These are phyloP conservation scores for Oscheius sp. DNA, from an alignment of 2,888 invertebrate genomes.

Conservation along the genomic window DNA sequence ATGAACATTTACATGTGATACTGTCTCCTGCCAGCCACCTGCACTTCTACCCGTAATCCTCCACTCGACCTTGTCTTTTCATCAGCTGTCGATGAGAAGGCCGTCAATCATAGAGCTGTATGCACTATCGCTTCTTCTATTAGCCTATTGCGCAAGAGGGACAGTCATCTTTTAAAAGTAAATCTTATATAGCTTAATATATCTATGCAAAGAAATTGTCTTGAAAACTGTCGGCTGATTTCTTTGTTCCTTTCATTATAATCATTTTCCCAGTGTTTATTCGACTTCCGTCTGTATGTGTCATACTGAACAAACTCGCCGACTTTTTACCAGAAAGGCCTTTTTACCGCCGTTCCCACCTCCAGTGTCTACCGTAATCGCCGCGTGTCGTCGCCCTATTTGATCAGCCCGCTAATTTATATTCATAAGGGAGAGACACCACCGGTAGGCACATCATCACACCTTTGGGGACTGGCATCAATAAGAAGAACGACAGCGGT, in stretches of 20 bases:
- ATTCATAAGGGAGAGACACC: slow-evolving; percentile 26
- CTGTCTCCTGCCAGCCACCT: slow-evolving; percentile 20
- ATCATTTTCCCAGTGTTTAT: too few species aligned
- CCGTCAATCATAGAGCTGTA: slow-evolving; percentile 23
- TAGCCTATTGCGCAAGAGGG: slow-evolving; percentile 16
- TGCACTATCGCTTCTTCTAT: slow-evolving; percentile 5
- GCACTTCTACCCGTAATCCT: neutral
- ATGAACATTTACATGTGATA: too few species aligned
- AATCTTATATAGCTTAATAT: too few species aligned
- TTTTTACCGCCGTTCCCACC: neutral
- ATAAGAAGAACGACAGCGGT: neutral
- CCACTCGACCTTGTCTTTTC: slow-evolving; percentile 30
- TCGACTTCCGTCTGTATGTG: neutral
- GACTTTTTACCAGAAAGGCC: slow-evolving; percentile 10
- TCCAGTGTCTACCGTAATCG: slow-evolving; percentile 27
- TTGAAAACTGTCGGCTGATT: too few species aligned
- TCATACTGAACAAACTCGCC: neutral
- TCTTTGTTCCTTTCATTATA: neutral
- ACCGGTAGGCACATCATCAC: slow-evolving; percentile 21
- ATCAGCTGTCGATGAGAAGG: too few species aligned
- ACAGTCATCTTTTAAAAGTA: too few species aligned
- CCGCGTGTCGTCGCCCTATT: slow-evolving; percentile 16
- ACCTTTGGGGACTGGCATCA: neutral
- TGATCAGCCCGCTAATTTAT: slow-evolving; percentile 32
- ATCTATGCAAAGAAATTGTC: too few species aligned